These are phyloP conservation scores for Rynchops niger DNA, from an alignment of 2,113 vertebrate genomes.

Conservation along the genomic window DNA sequence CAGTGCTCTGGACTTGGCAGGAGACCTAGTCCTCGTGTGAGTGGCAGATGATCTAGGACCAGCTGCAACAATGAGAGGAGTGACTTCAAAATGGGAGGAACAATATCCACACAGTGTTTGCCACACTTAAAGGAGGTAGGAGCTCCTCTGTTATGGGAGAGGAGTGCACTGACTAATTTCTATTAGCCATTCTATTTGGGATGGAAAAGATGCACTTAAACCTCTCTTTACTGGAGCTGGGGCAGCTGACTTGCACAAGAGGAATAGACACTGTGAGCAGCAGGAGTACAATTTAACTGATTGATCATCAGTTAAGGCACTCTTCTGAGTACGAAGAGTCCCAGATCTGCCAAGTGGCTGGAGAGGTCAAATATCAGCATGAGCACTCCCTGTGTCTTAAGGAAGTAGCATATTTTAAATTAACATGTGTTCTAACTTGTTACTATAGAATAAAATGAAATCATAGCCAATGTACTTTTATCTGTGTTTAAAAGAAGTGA, in stretches of 20 bases:
- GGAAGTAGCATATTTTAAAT: not conserved
- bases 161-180: not conserved
- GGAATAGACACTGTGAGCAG: not conserved
- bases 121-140: not conserved
- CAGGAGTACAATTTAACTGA: not conserved
- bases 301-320: constrained; percentile 38
- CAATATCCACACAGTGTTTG: not conserved
- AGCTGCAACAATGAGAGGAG: not conserved
- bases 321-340: not conserved
- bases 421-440: not conserved
- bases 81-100: not conserved
- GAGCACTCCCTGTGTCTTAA: not conserved
- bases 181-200: not conserved
- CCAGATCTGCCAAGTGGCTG: constrained; percentile 17
- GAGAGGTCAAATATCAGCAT: constrained; percentile 25
- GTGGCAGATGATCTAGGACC: not conserved
- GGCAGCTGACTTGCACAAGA: not conserved
- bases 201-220: constrained; percentile 4
- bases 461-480: not conserved
- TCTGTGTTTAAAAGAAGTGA: not conserved
- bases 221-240: not conserved
- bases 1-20: not conserved
- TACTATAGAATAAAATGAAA: not conserved
- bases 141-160: not conserved
- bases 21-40: not conserved